Evolutionary conservation across 2,888 invertebrate genomes (phyloP).

Genomic region (Pharmacophagus antenor): DNA sequence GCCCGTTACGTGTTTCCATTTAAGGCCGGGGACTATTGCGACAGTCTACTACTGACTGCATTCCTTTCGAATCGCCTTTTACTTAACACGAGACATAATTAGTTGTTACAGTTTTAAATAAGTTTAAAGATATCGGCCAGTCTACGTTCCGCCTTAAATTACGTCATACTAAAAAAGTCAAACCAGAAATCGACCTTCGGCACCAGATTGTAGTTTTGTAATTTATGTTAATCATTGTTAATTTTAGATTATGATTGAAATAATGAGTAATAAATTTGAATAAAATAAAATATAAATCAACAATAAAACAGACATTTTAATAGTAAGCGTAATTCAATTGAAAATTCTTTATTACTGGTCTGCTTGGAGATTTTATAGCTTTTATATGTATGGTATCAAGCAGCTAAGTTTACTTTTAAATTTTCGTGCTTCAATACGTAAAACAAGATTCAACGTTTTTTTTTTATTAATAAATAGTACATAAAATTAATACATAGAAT

Average conservation of each 20-base stretch:
- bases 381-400: too few relatives aligned
- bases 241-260: not conserved
- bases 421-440: too few relatives aligned
- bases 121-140: conserved; percentile 7
- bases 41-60: conserved; percentile 22
- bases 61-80: conserved; percentile 30
- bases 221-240: not conserved
- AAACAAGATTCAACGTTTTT: too few relatives aligned
- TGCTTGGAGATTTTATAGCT: too few relatives aligned
- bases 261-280: too few relatives aligned
- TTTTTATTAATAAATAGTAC: too few relatives aligned
- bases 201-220: conserved; percentile 1
- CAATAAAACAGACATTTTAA: too few relatives aligned
- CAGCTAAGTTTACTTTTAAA: too few relatives aligned
- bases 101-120: conserved; percentile 25
- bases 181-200: conserved; percentile 17
- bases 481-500: too few relatives aligned
- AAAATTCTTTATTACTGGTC: too few relatives aligned
- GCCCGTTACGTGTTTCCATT: conserved; percentile 21
- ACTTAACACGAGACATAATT: conserved; percentile 29
- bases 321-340: too few relatives aligned
- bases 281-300: too few relatives aligned
- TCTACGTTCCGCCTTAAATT: conserved; percentile 2
- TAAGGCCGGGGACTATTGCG: conserved; percentile 24
- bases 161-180: conserved; percentile 12